Base-by-base conservation (phyloP, 2,797 vertebrate genomes). In the Acrocephalus scirpaceus region DNA sequence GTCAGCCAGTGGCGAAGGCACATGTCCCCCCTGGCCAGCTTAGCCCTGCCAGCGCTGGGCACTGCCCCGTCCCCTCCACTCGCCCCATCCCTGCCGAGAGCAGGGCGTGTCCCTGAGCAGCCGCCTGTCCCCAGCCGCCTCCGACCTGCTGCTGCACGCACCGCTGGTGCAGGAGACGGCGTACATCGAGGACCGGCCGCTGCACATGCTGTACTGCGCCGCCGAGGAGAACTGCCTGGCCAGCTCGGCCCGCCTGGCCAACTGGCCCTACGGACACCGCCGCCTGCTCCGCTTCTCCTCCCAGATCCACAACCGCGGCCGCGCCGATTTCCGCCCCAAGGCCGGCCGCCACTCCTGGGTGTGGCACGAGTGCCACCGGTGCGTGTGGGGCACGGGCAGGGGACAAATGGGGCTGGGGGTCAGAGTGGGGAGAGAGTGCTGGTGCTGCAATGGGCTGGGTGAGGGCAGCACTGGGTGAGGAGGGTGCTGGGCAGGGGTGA, bases 291-390 rank as follows among this genome's bases (percentile, higher is more conserved):
- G 99, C 89, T 99, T 99, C 98, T 99, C 99, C 93, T 99, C 99
- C 13, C 99, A 99, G 98, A 99, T 99, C 95, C 99, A 99, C 97
- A 99, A 99, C 98, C 98, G 98, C 9, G 99, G 99, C 12, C 98
- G 99, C 0, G 99, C 99, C 0, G 99, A 99, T 96, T 99, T 99
- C 97, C 98, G 99, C 54, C 99, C 99, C 47, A 99, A 99, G 94
- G 99, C 99, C 0, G 99, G 99, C 5, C 98, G 99, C 26, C 99
- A 99, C 97, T 99, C 99, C 32, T 99, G 99, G 99, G 98, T 99
- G 93, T 99, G 99, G 99, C 99, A 99, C 1, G 99, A 99, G 80
- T 99, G 99, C 79, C 99, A 99, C 11, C 98, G 99, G 99, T 99
- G 98, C 34, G 86, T 84, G 75, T 0, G 1, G 0, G 2, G 86